Evolutionary conservation across 2,797 vertebrate genomes (phyloP), one percentile per base, ranked within the genome.

Genomic region (Graptemys geographica): DNA sequence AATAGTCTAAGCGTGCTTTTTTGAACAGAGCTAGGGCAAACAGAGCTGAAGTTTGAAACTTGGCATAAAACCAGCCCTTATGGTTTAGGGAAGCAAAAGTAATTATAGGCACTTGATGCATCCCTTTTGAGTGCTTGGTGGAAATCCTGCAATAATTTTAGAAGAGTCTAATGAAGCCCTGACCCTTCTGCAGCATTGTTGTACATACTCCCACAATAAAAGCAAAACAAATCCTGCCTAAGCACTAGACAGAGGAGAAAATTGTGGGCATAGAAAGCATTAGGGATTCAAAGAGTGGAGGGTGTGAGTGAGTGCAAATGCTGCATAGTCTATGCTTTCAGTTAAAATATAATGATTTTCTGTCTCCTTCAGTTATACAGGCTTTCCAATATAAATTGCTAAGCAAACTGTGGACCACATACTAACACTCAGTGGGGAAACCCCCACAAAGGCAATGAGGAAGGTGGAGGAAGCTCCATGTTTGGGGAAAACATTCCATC

Each of bases 11-110:
- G 31, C n/a, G 12, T 11, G 3, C 2, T 0, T 28, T 51, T 80
- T 87, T 80, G 19, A 51, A n/a, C 78, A 69, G n/a, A 41, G 62
- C 37, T n/a, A 33, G 15, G 74, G 55, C 41, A 78, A 84, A 56
- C 41, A 52, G 69, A 81, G 18, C 62, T 94, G 9, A 80, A 41
- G 52, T 90, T 94, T 89, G 76, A 84, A 93, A 86, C 37, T 81
- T 87, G 56, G 41, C 37, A 49, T 88, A 51, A 86, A 87, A 93
- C 79, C 62, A 62, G 37, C 57, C 52, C 10, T 1, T 86, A 51
- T 52, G 74, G 37, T 69, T 87, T 82, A 10, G 51, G 59, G 59
- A 89, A 83, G 37, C 84, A n/a, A 74, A 86, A 3, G 52, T 84
- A 74, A 84, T 72, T 86, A 59, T 8, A 89, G 56, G 44, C 21